Evolutionary conservation across 1,140 invertebrate species (phyloP), one percentile per base, ranked within the genome.

Genomic region (Steinernema feltiae): DNA sequence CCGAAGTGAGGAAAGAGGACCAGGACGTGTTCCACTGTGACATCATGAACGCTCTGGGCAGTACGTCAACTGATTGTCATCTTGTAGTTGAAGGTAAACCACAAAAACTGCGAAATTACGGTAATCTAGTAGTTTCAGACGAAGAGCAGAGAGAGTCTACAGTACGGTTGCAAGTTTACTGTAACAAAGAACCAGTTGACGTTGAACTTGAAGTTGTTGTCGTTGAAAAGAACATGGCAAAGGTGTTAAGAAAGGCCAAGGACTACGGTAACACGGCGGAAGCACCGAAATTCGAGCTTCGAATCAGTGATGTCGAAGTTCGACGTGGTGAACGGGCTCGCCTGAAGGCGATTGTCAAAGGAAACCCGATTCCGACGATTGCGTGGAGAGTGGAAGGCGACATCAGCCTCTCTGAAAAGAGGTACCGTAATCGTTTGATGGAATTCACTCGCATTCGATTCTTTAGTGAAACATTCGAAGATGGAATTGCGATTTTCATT

Each of bases 151-250:
- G 12, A n/a, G 48, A 74, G 27, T 72, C 73, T 48, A 29, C 21
- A 48, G 72, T 80, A 24, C 63, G 72, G 53, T 29, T 77, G 0
- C 76, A 74, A 17, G 72, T 79, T 29, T 69, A 78, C 32, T 78
- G 76, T 24, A 70, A 78, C 18, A 74, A 71, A 46, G 78, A 79
- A 71, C 48, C 74, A 3, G 48, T 70, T 31, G 78, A 79, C 30
- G 71, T 48, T 1, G 41, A 78, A n/a, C 27, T 79, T n/a, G 78
- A 79, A 30, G 77, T 79, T 30, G 48, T 71, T 35, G 78, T 79
- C 53, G 24, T 3, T 3, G 53, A 63, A 27, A 7, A 3, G 12
- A 63, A 7, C 53, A 12, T 3, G 7, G 12, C 7, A 27, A n/a
- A 15, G 0, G 41, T 69, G 30, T 70, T 35, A 1, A 76, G 75